phyloP scores from a whole-genome alignment of 2,888 invertebrate genomes.

The Stratiomys singularior region DNA sequence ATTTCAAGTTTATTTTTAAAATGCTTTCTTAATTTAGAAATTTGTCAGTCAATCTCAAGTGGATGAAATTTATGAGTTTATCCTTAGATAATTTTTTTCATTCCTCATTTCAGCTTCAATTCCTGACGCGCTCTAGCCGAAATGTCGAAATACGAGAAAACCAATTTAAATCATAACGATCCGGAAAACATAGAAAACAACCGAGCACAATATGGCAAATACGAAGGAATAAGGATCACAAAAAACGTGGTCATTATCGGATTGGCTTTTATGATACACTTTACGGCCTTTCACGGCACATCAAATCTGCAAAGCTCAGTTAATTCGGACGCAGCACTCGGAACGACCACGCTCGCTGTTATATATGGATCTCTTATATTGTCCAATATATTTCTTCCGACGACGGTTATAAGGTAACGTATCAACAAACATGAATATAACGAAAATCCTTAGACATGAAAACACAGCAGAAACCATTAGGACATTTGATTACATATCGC shows the following conservation, averaged over 20 bases:
- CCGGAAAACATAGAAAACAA: neutral
- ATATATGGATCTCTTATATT: conserved; percentile 89
- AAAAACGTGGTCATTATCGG: conserved; percentile 87
- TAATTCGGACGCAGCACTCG: conserved; percentile 83
- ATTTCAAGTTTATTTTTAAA: no score
- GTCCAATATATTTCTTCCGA: conserved; percentile 90
- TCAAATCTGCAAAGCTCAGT: conserved; percentile 87
- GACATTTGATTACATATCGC: conserved; percentile 8
- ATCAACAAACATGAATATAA: neutral
- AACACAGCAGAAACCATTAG: conserved; percentile 7
- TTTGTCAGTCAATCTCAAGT: no score
- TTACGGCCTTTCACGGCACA: conserved; percentile 90
- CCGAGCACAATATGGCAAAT: conserved; percentile 65
- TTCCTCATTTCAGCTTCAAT: neutral
- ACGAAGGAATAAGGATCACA: conserved; percentile 80
- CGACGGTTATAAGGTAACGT: conserved; percentile 81
- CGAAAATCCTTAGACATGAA: neutral
- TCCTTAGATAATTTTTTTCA: neutral
- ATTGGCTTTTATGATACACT: conserved; percentile 89
- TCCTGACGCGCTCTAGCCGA: neutral
- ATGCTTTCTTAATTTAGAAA: no score
- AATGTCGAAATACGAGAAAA: conserved; percentile 24
- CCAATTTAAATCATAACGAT: neutral
- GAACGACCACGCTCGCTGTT: conserved; percentile 84
- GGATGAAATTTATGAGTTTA: no score